phyloP scores from a whole-genome alignment of 2,113 vertebrate genomes.

The Elachura formosa region DNA sequence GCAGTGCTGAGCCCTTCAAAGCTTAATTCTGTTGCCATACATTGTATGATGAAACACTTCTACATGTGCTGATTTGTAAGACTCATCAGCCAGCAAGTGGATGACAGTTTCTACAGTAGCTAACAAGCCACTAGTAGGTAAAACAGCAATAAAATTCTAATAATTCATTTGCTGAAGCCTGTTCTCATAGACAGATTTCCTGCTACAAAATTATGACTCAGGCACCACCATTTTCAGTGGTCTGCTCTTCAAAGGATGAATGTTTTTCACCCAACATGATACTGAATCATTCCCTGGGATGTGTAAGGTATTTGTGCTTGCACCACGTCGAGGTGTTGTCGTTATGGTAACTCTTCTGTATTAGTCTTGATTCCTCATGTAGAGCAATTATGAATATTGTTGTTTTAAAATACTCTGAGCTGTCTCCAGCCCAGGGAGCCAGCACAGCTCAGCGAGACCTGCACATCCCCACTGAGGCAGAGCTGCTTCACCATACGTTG shows the following conservation, averaged over 20 bases:
- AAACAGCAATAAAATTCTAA: background rate
- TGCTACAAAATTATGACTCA: background rate
- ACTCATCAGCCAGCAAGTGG: background rate
- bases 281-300: background rate
- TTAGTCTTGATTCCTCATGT: constrained; percentile 8
- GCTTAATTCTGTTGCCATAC: background rate
- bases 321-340: constrained; percentile 20
- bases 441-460: background rate
- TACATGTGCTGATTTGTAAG: background rate
- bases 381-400: constrained; percentile 34
- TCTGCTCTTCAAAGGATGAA: background rate
- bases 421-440: background rate
- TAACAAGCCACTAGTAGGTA: background rate
- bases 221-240: background rate
- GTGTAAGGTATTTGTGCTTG: constrained; percentile 32
- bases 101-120: background rate
- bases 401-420: constrained; percentile 17
- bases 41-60: background rate
- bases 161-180: background rate
- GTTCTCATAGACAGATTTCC: background rate
- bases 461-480: constrained; percentile 16
- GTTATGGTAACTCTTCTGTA: constrained; percentile 63
- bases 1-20: background rate
- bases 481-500: background rate
- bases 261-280: background rate